Evolutionary conservation across 2,797 vertebrate species (phyloP).

Genomic region (Loriculus beryllinus): DNA sequence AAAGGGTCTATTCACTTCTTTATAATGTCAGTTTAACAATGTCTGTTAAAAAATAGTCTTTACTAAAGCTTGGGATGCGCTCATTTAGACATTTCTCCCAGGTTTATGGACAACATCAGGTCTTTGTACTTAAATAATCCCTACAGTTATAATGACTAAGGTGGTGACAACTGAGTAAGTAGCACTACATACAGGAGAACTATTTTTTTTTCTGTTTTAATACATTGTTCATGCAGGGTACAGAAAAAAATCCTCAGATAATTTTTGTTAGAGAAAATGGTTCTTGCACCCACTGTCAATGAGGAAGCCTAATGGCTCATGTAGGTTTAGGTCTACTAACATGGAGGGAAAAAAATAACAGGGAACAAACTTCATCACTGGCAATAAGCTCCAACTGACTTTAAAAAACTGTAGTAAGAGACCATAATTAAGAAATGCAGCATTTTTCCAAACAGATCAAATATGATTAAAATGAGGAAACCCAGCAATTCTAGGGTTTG

Average conservation of each 20-base stretch:
- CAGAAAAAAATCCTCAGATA: background rate
- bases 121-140: conserved; percentile 31
- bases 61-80: background rate
- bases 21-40: conserved; percentile 22
- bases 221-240: background rate
- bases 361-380: background rate
- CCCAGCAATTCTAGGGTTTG: background rate
- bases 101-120: conserved; percentile 11
- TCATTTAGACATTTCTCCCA: conserved; percentile 14
- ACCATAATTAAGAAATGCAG: background rate
- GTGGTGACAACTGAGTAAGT: background rate
- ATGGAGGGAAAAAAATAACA: background rate
- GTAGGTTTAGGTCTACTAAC: background rate
- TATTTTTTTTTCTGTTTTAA: background rate
- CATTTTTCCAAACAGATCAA: background rate
- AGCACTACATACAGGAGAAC: background rate
- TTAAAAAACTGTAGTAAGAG: background rate
- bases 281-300: background rate
- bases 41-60: conserved; percentile 46
- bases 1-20: conserved; percentile 40
- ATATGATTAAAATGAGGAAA: background rate
- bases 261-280: background rate
- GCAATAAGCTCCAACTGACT: background rate
- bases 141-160: background rate
- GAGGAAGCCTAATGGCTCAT: background rate